phyloP scores from a whole-genome alignment of 2,888 invertebrate species.

The Agelastica alni region DNA sequence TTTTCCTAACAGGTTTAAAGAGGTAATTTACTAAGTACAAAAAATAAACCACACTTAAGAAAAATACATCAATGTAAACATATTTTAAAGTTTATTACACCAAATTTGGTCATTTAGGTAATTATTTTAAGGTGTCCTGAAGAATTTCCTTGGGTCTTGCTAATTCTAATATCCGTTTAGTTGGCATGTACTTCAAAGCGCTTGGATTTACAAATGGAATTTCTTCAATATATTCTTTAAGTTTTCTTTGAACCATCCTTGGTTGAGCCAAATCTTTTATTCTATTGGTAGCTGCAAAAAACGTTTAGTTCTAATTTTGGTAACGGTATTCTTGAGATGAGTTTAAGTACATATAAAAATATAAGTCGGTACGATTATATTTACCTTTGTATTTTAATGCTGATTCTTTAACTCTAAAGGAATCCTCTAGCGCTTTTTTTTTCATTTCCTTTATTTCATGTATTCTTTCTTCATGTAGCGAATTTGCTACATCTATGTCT shows the following conservation, averaged over 20 bases:
- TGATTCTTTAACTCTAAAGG: constrained; percentile 15
- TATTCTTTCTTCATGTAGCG: not conserved
- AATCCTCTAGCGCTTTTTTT: not conserved
- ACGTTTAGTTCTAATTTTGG: too few relatives aligned
- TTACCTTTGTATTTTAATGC: constrained; percentile 18
- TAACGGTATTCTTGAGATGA: too few relatives aligned
- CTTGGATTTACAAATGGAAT: constrained; percentile 17
- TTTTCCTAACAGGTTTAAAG: too few relatives aligned
- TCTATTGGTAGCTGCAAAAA: constrained; percentile 19
- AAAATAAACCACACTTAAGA: too few relatives aligned
- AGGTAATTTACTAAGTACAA: too few relatives aligned
- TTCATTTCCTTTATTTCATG: constrained; percentile 8
- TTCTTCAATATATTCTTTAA: not conserved
- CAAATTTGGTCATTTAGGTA: too few relatives aligned
- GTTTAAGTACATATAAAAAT: too few relatives aligned
- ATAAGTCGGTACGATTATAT: too few relatives aligned
- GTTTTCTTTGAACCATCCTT: constrained; percentile 3
- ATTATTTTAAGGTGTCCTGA: too few relatives aligned
- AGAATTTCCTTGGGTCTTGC: constrained; percentile 18
- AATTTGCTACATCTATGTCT: not conserved
- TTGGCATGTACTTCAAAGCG: constrained; percentile 24
- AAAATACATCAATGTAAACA: too few relatives aligned
- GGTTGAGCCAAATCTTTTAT: constrained; percentile 20
- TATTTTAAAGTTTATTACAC: too few relatives aligned
- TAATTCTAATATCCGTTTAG: constrained; percentile 22